Evolutionary conservation across 2,113 vertebrate species (phyloP).

Genomic region (Sapajus apella): DNA sequence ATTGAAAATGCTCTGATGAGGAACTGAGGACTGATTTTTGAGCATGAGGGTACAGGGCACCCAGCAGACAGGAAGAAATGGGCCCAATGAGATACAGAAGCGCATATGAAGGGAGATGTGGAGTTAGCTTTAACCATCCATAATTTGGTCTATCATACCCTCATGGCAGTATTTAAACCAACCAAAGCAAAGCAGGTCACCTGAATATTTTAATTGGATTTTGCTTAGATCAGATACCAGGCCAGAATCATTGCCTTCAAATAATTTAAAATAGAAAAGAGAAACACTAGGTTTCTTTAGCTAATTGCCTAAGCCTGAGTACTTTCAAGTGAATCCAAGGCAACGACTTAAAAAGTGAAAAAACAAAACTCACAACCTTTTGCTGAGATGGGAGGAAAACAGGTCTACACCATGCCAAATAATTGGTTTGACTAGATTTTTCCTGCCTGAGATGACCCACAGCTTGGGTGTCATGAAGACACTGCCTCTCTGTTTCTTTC

Average conservation of each 20-base stretch:
- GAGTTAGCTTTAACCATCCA: background rate
- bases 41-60: background rate
- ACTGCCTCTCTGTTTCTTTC: conserved; percentile 73
- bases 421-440: conserved; percentile 57
- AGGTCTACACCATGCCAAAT: conserved; percentile 32
- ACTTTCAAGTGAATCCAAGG: conserved; percentile 35
- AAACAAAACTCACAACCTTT: background rate
- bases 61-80: background rate
- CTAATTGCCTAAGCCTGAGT: background rate
- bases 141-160: background rate
- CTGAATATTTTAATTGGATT: background rate
- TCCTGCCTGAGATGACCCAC: conserved; percentile 65
- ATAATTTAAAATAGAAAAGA: conserved; percentile 37
- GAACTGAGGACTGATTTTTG: background rate
- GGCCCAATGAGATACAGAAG: background rate
- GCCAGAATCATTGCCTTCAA: background rate
- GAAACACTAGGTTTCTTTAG: conserved; percentile 18
- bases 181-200: background rate
- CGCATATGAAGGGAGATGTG: background rate
- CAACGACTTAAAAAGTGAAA: background rate
- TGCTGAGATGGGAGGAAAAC: background rate
- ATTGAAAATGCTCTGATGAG: background rate
- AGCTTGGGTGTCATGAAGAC: conserved; percentile 61
- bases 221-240: background rate
- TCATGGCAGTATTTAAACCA: background rate